Base-by-base conservation (phyloP, 2,797 vertebrate genomes). In the Podargus strigoides region DNA sequence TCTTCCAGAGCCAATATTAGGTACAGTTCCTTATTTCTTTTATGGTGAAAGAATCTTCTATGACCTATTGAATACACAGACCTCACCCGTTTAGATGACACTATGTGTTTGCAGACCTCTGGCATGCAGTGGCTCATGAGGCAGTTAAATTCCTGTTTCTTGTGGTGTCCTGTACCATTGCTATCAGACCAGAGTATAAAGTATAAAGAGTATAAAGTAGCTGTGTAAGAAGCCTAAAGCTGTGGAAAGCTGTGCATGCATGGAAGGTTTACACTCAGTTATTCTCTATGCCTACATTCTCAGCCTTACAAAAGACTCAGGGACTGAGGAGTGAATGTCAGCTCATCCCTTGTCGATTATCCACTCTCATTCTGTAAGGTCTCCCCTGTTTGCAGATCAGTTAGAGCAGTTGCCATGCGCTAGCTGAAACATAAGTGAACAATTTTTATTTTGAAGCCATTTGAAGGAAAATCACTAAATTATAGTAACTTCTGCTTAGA, bases 221-320 rank as follows among this genome's bases (percentile, higher is more conserved):
- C 26, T 41, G 9, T 58, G 22, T 14, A 23, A 46, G 84, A 67
- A 82, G 23, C 23, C 59, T 59, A 28, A 7, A 55, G n/a, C 34
- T 49, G 8, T 2, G 4, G n/a, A 79, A 84, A 34, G 63, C 18
- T 20, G 3, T n/a, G 22, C 7, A 37, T 2, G 0, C 23, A 5
- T 34, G 7, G 47, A 77, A 77, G 19, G 4, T 49, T 95, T 72
- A 53, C 37, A 68, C 60, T 37, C 73, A 46, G 5, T 77, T 80
- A 41, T 89, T 30, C 52, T 76, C 23, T 52, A 5, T 59, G 18
- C 30, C 20, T 83, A 27, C 5, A 20, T 88, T 59, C 42, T 90
- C 42, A 73, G 2, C 21, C 11, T 23, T 68, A 66, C 49, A 78
- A 68, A 91, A 49, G 42, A 14, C 58, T 91, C 3, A 27, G 55